phyloP scores from a whole-genome alignment of 2,888 invertebrate genomes.

The Chalcis sispes region DNA sequence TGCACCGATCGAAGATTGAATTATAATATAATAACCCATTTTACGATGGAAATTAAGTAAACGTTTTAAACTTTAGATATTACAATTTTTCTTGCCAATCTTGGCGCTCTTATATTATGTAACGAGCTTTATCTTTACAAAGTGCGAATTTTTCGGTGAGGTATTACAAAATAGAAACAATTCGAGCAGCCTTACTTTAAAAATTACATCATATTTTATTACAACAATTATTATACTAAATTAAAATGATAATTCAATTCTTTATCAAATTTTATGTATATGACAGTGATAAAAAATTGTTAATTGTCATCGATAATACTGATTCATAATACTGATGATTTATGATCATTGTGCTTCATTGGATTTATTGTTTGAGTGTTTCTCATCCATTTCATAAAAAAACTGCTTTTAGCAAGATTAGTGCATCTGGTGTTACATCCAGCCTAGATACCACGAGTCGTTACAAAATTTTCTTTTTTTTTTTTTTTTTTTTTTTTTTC shows the following conservation, averaged over 20 bases:
- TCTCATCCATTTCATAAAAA: conserved; percentile 59
- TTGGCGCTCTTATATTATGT: conserved; percentile 14
- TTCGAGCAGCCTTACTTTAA: conserved; percentile 25
- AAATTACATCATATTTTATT: conserved; percentile 13
- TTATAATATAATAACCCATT: neutral
- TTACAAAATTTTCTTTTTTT: conserved; percentile 58
- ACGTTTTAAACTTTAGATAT: neutral
- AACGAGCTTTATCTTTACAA: conserved; percentile 19
- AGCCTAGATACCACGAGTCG: conserved; percentile 38
- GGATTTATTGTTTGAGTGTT: conserved; percentile 49
- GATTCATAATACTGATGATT: conserved; percentile 55
- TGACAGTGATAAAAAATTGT: conserved; percentile 23
- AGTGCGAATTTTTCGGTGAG: conserved; percentile 26
- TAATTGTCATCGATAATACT: conserved; percentile 26
- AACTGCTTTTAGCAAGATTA: conserved; percentile 59
- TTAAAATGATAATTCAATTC: conserved; percentile 20
- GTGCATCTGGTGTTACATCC: conserved; percentile 56
- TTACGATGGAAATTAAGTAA: neutral
- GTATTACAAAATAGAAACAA: conserved; percentile 48
- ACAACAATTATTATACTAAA: conserved; percentile 6
- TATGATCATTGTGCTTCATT: conserved; percentile 48
- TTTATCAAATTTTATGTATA: conserved; percentile 1
- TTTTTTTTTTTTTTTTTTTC: neutral
- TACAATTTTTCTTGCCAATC: neutral
- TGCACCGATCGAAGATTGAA: neutral